Percentiles rank a stretch among this genome's conserved stretches.
These are phyloP conservation scores for Choloepus didactylus DNA, from an alignment of 2,797 vertebrate species.

Conservation along the genomic window DNA sequence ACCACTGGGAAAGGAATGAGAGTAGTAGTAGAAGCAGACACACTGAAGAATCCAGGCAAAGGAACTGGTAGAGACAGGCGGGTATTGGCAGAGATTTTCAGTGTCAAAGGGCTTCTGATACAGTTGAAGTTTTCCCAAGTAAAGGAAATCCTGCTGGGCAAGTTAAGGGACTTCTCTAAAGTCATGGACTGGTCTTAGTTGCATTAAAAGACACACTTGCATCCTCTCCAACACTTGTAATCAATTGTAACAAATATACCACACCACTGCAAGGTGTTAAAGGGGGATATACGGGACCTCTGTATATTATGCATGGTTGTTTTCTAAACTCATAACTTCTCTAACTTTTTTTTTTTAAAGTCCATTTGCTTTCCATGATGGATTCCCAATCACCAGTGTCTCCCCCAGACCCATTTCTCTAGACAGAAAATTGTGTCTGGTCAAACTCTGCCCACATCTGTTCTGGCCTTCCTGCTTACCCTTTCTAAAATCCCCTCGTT, in stretches of 20 bases:
- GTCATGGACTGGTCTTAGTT: not conserved
- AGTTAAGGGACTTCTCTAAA: not conserved
- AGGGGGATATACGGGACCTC: too few relatives aligned
- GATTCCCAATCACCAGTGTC: not conserved
- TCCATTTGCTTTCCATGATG: not conserved
- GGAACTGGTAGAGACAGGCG: not conserved
- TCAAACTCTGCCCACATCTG: not conserved
- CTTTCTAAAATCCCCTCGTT: not conserved
- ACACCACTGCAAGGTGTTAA: too few relatives aligned
- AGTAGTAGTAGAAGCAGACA: not conserved
- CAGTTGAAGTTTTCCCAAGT: not conserved
- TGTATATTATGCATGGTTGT: too few relatives aligned
- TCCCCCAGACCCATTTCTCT: not conserved
- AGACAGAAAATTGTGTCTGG: not conserved
- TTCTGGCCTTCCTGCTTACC: not conserved
- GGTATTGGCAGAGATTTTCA: not conserved
- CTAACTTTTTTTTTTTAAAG: too few relatives aligned
- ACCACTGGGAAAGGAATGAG: too few relatives aligned
- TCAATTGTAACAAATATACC: too few relatives aligned
- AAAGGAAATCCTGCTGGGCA: slow-evolving; percentile 1
- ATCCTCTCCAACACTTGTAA: too few relatives aligned
- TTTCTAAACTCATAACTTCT: too few relatives aligned
- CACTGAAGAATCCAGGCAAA: not conserved
- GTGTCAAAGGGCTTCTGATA: not conserved
- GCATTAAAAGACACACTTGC: not conserved